A percentile compares a stretch with the other conserved stretches of the same genome.
Conservation (phyloP, 2,113 vertebrate species). For the Crotalus viridis region DNA sequence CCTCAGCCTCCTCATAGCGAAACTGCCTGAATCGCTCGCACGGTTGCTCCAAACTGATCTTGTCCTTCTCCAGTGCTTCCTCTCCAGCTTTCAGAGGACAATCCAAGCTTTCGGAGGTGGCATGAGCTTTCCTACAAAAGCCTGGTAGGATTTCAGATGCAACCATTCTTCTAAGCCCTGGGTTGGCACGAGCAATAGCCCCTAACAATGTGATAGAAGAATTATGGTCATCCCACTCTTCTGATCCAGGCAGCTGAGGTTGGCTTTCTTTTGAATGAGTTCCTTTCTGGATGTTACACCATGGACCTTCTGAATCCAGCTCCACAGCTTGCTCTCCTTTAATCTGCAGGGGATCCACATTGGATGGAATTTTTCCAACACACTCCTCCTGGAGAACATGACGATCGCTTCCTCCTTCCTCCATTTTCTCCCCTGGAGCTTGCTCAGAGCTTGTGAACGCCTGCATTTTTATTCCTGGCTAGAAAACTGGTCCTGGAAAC, state of each 20-base stretch:
- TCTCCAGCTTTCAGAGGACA: background rate
- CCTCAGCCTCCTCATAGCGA: background rate
- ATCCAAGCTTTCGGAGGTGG: background rate
- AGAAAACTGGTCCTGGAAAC: background rate
- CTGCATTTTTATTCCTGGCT: background rate
- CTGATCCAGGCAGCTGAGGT: background rate
- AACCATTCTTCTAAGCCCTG: background rate
- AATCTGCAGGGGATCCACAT: background rate
- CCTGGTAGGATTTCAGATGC: background rate
- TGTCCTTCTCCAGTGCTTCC: background rate
- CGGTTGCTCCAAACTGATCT: background rate
- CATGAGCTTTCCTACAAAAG: background rate
- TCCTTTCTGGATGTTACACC: background rate
- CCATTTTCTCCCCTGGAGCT: background rate
- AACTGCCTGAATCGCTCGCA: slow-evolving; percentile 5
- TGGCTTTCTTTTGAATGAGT: background rate
- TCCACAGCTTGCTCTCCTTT: background rate
- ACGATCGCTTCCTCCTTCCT: background rate
- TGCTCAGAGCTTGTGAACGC: too few relatives aligned
- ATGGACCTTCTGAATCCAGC: background rate
- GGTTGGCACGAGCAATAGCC: background rate
- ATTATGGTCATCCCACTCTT: background rate
- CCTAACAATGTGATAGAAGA: background rate
- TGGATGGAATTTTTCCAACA: background rate
- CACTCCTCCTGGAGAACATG: background rate